These are phyloP conservation scores for Aphelenchoides besseyi DNA, from an alignment of 1,140 invertebrate species.

Conservation along the genomic window DNA sequence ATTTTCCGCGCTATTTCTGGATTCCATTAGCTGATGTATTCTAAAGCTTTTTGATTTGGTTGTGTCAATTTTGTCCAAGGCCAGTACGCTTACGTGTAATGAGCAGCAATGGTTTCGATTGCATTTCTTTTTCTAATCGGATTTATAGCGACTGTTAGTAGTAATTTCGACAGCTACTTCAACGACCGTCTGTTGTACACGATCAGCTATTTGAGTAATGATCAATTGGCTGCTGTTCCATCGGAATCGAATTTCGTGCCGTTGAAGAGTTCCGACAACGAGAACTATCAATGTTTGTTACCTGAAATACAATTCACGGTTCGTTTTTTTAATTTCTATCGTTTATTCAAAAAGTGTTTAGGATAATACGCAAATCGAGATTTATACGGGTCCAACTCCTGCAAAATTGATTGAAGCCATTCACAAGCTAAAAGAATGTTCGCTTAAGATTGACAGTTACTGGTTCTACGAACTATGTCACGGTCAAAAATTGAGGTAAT, in stretches of 20 bases:
- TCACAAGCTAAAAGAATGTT: not conserved
- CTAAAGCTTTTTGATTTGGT: not conserved
- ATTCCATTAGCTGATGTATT: not conserved
- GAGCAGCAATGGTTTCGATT: not conserved
- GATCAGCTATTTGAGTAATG: not conserved
- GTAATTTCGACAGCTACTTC: not conserved
- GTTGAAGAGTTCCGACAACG: not conserved
- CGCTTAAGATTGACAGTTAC: not conserved
- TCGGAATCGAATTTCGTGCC: not conserved
- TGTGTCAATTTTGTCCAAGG: too few species aligned
- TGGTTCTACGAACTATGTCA: not conserved
- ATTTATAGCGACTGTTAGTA: not conserved
- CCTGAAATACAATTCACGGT: not conserved
- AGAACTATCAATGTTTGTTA: constrained; percentile 3
- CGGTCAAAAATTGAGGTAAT: not conserved
- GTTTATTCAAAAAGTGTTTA: not conserved
- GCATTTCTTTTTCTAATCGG: not conserved
- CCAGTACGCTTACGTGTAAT: not conserved
- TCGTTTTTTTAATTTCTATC: not conserved
- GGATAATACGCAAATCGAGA: not conserved
- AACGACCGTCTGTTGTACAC: not conserved
- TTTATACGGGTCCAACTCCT: not conserved
- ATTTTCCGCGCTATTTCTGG: not conserved
- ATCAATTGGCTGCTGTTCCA: not conserved
- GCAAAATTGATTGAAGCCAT: not conserved